Evolutionary conservation across 1,140 invertebrate genomes (phyloP).

Genomic region (Drusus annulatus): DNA sequence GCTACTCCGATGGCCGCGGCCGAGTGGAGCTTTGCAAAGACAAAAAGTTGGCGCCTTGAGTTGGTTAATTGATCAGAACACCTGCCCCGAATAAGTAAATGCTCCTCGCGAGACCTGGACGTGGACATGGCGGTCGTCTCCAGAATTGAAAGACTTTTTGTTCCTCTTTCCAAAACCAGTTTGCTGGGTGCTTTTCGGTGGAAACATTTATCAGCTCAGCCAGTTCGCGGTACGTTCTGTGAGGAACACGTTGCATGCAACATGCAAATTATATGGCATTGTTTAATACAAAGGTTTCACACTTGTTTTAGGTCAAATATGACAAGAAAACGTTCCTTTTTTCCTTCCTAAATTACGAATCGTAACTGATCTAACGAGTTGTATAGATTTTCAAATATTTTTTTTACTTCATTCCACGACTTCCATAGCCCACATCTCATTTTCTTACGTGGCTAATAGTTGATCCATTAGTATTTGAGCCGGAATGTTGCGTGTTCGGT

Average conservation of each 20-base stretch:
- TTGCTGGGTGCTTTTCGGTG: neutral
- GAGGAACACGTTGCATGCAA: neutral
- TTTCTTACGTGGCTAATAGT: too few species aligned
- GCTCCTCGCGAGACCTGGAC: neutral
- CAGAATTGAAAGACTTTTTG: conserved; percentile 2
- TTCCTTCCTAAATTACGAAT: too few species aligned
- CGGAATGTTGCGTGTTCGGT: too few species aligned
- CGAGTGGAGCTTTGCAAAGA: neutral
- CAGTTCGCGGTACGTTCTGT: neutral
- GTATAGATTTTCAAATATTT: too few species aligned
- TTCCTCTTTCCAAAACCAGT: conserved; percentile 14
- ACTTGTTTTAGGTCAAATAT: neutral
- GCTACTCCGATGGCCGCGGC: neutral
- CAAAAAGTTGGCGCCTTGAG: conserved; percentile 24
- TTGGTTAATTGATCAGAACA: conserved; percentile 24
- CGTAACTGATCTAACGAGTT: too few species aligned
- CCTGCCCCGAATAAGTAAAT: conserved; percentile 8
- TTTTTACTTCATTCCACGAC: too few species aligned
- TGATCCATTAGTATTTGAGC: too few species aligned
- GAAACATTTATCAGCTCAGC: neutral
- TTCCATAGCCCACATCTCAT: too few species aligned
- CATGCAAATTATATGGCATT: neutral
- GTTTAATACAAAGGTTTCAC: neutral
- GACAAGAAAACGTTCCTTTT: neutral
- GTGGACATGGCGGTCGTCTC: conserved; percentile 29